phyloP scores from a whole-genome alignment of 2,888 invertebrate genomes.

The Antheraea yamamai region DNA sequence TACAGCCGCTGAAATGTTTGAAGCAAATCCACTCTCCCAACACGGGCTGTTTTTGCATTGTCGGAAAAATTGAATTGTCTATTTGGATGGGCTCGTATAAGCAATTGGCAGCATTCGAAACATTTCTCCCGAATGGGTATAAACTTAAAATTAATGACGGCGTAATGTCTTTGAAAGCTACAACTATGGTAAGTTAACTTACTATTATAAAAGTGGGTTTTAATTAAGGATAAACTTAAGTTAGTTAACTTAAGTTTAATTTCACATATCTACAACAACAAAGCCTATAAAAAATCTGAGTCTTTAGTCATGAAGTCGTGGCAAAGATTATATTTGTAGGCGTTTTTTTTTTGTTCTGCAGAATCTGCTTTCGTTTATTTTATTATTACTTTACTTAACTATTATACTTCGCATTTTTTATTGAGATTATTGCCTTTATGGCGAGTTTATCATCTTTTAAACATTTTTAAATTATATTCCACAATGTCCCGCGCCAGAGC shows the following conservation, averaged over 20 bases:
- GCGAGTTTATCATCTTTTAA: no score
- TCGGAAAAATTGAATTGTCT: slow-evolving; percentile 61
- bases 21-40: slow-evolving; percentile 58
- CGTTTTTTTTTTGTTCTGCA: no score
- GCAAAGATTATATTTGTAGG: background rate
- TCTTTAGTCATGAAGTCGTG: background rate
- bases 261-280: background rate
- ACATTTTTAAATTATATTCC: no score
- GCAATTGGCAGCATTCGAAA: slow-evolving; percentile 48
- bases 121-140: slow-evolving; percentile 51
- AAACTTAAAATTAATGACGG: slow-evolving; percentile 49
- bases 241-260: background rate
- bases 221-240: background rate
- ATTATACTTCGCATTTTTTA: no score
- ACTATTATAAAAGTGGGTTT: background rate
- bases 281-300: background rate
- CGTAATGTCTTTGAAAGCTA: slow-evolving; percentile 53
- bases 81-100: slow-evolving; percentile 63
- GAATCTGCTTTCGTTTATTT: no score
- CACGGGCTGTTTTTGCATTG: slow-evolving; percentile 54
- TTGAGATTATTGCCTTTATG: no score
- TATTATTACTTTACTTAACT: no score
- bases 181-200: slow-evolving; percentile 45
- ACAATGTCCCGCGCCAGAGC: no score
- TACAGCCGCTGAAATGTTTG: slow-evolving; percentile 72